phyloP scores from a whole-genome alignment of 2,888 invertebrate species.

The Eudiplozoon nipponicum region DNA sequence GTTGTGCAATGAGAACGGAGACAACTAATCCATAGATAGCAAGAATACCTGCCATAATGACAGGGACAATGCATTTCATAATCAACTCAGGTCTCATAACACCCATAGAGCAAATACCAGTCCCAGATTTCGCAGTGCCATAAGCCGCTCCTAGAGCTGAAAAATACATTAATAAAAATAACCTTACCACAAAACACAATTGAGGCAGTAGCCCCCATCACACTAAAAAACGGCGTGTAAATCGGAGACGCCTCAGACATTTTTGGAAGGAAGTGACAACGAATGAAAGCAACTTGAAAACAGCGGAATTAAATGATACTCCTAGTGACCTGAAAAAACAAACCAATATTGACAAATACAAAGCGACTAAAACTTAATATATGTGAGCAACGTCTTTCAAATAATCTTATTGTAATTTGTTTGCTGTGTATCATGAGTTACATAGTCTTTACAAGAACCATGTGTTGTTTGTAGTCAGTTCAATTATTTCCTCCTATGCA shows the following conservation, averaged over 20 bases:
- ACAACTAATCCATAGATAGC: constrained; percentile 98
- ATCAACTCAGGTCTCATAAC: constrained; percentile 98
- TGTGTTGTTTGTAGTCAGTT: no score
- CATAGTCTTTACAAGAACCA: no score
- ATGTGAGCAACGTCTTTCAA: no score
- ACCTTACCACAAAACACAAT: constrained; percentile 92
- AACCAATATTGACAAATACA: no score
- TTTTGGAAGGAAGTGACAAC: no score
- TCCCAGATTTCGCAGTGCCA: constrained; percentile 96
- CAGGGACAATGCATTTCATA: constrained; percentile 99
- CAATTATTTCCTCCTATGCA: no score
- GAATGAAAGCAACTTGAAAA: no score
- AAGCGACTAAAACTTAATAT: no score
- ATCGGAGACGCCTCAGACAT: constrained; percentile 37
- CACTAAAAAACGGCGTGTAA: constrained; percentile 96
- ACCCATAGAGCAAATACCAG: constrained; percentile 98
- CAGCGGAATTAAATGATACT: no score
- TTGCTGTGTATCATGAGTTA: no score
- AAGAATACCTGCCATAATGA: constrained; percentile 55
- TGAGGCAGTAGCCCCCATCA: constrained; percentile 93
- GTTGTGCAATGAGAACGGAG: constrained; percentile 68
- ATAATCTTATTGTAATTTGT: no score
- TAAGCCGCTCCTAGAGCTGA: constrained; percentile 85
- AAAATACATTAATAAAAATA: not conserved
- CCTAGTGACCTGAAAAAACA: no score